Conservation (phyloP, 2,113 vertebrate genomes). For the Nibea albiflora region DNA sequence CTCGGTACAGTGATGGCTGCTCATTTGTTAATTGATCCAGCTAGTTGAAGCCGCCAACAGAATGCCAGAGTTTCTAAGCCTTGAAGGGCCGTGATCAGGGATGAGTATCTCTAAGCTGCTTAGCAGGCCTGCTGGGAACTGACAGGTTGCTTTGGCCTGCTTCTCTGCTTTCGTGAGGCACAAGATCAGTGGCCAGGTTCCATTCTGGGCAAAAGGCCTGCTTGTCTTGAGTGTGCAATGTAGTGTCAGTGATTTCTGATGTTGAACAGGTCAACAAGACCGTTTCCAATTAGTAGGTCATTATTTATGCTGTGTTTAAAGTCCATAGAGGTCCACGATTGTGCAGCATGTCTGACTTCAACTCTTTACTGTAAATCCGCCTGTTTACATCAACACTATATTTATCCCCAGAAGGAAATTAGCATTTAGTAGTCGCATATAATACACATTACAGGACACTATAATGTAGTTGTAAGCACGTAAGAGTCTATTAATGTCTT, state of each 20-base stretch:
- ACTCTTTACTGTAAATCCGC: neutral
- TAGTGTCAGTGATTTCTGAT: neutral
- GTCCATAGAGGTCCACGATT: neutral
- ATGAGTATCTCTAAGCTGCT: slow-evolving; percentile 83
- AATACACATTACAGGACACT: neutral
- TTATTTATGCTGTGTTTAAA: neutral
- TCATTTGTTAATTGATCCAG: slow-evolving; percentile 80
- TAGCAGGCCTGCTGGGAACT: slow-evolving; percentile 74
- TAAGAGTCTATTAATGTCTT: neutral
- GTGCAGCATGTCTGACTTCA: neutral
- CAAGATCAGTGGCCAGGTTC: slow-evolving; percentile 56
- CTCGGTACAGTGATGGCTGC: slow-evolving; percentile 43
- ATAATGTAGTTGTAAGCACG: neutral
- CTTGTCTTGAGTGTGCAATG: neutral
- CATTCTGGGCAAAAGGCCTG: slow-evolving; percentile 12
- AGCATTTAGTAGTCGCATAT: neutral
- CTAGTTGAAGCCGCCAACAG: slow-evolving; percentile 68
- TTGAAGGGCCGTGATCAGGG: slow-evolving; percentile 72
- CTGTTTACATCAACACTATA: too few species aligned
- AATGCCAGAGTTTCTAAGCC: slow-evolving; percentile 74
- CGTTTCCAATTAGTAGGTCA: neutral
- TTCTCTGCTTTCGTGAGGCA: slow-evolving; percentile 50
- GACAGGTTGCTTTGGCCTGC: slow-evolving; percentile 66
- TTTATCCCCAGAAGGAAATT: neutral
- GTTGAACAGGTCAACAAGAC: neutral